Conservation (phyloP, 37 sponge, comb jelly and placozoan genomes). For the Crambe crambe region DNA sequence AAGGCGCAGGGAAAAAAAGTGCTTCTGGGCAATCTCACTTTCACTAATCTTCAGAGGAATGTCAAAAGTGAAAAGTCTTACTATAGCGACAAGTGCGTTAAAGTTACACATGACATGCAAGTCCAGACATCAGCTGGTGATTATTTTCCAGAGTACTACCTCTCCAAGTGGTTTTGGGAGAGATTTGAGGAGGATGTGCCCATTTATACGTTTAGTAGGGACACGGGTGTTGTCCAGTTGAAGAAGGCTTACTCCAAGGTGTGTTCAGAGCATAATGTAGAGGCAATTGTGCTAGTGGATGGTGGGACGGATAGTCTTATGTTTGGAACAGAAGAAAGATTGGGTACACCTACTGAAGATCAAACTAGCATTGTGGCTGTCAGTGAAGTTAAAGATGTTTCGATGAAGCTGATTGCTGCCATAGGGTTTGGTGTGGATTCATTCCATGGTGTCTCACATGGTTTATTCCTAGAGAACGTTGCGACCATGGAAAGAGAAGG, state of each 20-base stretch:
- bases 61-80: neutral
- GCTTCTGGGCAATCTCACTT: slow-evolving; percentile 65
- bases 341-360: slow-evolving; percentile 79
- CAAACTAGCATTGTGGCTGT: slow-evolving; percentile 74
- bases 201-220: slow-evolving; percentile 58
- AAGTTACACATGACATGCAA: slow-evolving; percentile 13
- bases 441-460: slow-evolving; percentile 79
- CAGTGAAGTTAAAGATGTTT: slow-evolving; percentile 15
- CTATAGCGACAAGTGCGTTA: slow-evolving; percentile 34
- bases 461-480: slow-evolving; percentile 71
- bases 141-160: slow-evolving; percentile 77
- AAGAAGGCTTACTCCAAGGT: slow-evolving; percentile 47
- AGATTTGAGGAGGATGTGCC: slow-evolving; percentile 31
- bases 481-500: slow-evolving; percentile 54
- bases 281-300: slow-evolving; percentile 77
- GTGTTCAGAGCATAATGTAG: slow-evolving; percentile 40
- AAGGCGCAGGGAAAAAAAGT: slow-evolving; percentile 46
- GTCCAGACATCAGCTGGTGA: neutral
- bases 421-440: slow-evolving; percentile 85
- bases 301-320: slow-evolving; percentile 78
- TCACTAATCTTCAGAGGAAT: slow-evolving; percentile 17
- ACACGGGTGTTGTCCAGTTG: slow-evolving; percentile 46
- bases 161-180: slow-evolving; percentile 51
- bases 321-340: slow-evolving; percentile 62
- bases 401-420: slow-evolving; percentile 47